Conservation (phyloP, 2,113 vertebrate species). For the Salvelinus alpinus region DNA sequence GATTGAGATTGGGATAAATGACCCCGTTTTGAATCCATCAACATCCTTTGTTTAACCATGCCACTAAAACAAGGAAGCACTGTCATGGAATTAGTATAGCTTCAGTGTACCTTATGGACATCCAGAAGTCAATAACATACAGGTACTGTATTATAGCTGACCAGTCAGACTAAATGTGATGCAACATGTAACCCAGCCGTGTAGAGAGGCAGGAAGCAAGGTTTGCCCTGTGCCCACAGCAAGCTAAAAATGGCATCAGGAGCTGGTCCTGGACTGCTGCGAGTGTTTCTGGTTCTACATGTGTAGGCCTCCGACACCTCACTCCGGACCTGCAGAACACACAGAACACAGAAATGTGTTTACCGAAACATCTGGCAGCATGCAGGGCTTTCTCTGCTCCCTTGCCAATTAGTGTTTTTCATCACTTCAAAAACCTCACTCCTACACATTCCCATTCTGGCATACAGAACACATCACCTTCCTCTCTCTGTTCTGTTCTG, state of each 20-base stretch:
- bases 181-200: not conserved
- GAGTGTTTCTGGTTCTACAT: constrained; percentile 35
- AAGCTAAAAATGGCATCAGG: not conserved
- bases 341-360: constrained; percentile 29
- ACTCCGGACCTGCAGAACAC: constrained; percentile 27
- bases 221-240: constrained; percentile 27
- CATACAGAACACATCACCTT: constrained; percentile 18
- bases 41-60: constrained; percentile 12
- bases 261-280: constrained; percentile 31
- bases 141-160: too few species aligned
- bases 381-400: constrained; percentile 32
- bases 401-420: constrained; percentile 58
- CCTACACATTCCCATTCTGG: constrained; percentile 26
- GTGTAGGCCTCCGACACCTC: constrained; percentile 58
- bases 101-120: too few species aligned
- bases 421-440: constrained; percentile 20
- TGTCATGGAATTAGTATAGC: too few species aligned
- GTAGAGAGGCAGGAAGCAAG: constrained; percentile 43
- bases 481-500: constrained; percentile 25
- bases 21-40: not conserved
- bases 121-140: too few species aligned
- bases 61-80: not conserved
- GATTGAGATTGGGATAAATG: constrained; percentile 3
- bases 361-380: constrained; percentile 65
- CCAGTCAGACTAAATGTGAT: too few species aligned